Base-by-base conservation (phyloP, 2,888 invertebrate species). In the Rugalucina vietnamica region DNA sequence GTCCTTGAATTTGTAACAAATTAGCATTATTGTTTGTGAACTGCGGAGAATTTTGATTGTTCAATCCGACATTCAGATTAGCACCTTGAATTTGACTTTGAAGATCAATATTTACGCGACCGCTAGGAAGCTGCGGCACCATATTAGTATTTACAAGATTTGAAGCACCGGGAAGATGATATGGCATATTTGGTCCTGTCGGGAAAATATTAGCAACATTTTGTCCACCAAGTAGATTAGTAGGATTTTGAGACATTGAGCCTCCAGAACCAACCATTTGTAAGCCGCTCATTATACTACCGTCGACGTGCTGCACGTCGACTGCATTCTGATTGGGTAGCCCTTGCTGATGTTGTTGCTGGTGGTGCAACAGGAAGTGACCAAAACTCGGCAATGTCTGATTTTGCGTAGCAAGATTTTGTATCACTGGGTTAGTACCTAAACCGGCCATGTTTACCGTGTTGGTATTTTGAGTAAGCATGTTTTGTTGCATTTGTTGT, bases 341-440 rank as follows among this genome's bases (percentile, higher is more conserved):
- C 24, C 90, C 84, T 69, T 86, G 89, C 12, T 78, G 84, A 70
- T 82, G 85, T 54, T 90, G 91, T 37, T 90, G 91, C 73, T 91
- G 91, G 57, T 91, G 91, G 60, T 88, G 91, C 34, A 91, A 76
- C 14, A 89, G 81, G 73, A 92, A 90, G 77, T 92, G 91, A 37
- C 91, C 91, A 89, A 93, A 91, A 75, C 92, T 91, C 34, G 93
- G 92, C 36, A 93, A 79, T 8, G 90, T 82, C 39, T 87, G 84
- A 57, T 84, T 84, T 34, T 81, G 82, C 32, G 79, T 82, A 29
- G 73, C 73, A 32, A 80, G 71, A 24, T 73, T 78, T n/a, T 72
- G 70, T 43, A 75, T 32, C 73, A 75, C 54, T 65, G 73, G 83
- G 24, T 65, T 65, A 8, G 21, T 32, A 27, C 60, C 24, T 8